phyloP scores from a whole-genome alignment of 2,888 invertebrate genomes.

The Drosophila paramelanica region DNA sequence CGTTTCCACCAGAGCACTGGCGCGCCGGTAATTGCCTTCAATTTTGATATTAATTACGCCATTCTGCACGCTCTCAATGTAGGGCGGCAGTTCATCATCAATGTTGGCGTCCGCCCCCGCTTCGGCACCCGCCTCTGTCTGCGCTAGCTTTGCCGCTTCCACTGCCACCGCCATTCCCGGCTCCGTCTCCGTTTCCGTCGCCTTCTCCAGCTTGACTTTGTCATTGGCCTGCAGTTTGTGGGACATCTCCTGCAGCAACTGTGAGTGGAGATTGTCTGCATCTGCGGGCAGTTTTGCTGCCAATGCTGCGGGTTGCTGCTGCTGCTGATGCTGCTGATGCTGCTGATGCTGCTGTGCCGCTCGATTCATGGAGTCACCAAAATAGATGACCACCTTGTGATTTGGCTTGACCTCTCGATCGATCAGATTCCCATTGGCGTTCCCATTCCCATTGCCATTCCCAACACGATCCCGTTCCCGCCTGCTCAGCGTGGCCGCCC shows the following conservation, averaged over 20 bases:
- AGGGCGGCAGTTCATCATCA: constrained; percentile 85
- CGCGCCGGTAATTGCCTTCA: constrained; percentile 87
- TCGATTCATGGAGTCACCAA: constrained; percentile 88
- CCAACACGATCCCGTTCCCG: constrained; percentile 22
- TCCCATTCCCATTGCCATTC: constrained; percentile 74
- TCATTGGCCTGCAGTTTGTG: constrained; percentile 64
- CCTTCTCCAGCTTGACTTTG: constrained; percentile 25
- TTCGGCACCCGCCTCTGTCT: not conserved
- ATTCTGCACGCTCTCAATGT: constrained; percentile 85
- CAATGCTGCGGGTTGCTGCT: constrained; percentile 32
- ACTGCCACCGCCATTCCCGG: not conserved
- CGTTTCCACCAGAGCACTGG: constrained; percentile 87
- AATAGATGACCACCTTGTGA: constrained; percentile 91
- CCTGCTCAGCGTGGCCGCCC: constrained; percentile 52
- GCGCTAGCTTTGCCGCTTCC: not conserved
- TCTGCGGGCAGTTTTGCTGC: constrained; percentile 37
- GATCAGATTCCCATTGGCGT: constrained; percentile 43
- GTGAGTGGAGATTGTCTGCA: constrained; percentile 59
- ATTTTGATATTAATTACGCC: constrained; percentile 88
- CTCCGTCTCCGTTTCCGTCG: not conserved
- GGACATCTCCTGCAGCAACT: constrained; percentile 77
- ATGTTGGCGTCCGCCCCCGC: constrained; percentile 18
- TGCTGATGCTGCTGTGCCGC: constrained; percentile 39
- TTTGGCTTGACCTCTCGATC: constrained; percentile 74
- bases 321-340: constrained; percentile 32